Evolutionary conservation across 2,797 vertebrate species (phyloP), one percentile per base, ranked within the genome.

Genomic region (Acomys russatus): DNA sequence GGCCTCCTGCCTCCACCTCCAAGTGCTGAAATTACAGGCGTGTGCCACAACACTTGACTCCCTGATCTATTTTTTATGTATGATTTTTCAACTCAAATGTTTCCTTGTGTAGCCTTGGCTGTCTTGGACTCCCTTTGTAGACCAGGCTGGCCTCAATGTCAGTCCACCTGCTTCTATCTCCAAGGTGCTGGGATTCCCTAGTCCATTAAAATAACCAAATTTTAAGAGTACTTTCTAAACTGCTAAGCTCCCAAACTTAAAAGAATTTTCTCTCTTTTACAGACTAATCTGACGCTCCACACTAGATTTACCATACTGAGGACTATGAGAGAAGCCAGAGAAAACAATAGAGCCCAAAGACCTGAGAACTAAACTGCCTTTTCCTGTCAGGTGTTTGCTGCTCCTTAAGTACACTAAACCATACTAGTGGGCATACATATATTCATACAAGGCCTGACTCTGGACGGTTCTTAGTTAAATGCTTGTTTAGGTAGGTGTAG

Each of bases 221-320:
- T 82, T 90, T n/a, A 44, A 25, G 73, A 85, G 3, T 95, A 35
- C 66, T 87, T 91, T 59, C 74, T 88, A 89, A n/a, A 25, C 49
- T 89, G 22, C 2, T 74, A 94, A 86, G 9, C 1, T 17, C 1
- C 10, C 2, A 51, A 89, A 51, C 23, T 92, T 44, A 95, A 66
- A 56, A 91, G 25, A 3, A 23, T 96, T 95, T 97, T 94, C 88
- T 98, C 97, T 98, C 89, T 89, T 96, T 98, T 85, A 79, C 98
- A 99, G 99, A 99, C 99, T 87, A 97, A 97, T 54, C 95, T 99
- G 96, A 99, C 98, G 9, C 97, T 99, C 96, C 98, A 99, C 82
- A 99, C 99, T 64, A 98, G 99, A 87, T 99, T 99, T 98, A 99
- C 99, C 44, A 44, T 44, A 77, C 97, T 99, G 97, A 98, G 97